Evolutionary conservation across 2,888 invertebrate genomes (phyloP), one percentile per base, ranked within the genome.

Genomic region (Tridacna crocea): DNA sequence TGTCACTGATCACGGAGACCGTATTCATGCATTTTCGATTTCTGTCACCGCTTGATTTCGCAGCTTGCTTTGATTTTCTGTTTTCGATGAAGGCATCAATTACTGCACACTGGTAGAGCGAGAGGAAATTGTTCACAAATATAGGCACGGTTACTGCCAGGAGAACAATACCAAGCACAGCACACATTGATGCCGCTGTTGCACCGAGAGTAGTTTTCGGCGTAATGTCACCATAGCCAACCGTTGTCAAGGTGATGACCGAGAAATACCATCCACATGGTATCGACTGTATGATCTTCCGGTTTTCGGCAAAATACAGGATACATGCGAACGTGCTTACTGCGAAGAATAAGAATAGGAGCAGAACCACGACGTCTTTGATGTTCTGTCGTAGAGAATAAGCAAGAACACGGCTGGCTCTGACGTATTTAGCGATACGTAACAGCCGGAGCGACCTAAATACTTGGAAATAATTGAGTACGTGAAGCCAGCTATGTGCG

Each of bases 191-290:
- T 0, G 84, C 87, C 0, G 85, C 60, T 19, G 87, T 19, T 46
- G 77, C 58, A 17, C 88, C 88, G 0, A 27, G n/a, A 0, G 72
- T 68, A 0, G 87, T 79, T 51, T 82, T 73, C 3, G 88, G 87
- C 55, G 79, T 70, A 19, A 88, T 26, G 70, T 89, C 88, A 26
- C 88, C 88, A 70, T 88, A 89, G 12, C 88, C 88, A 10, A 89
- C 87, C 0, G 88, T 89, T 73, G 88, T 89, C 77, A 88, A 68
- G 19, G 88, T 89, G 48, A 89, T 82, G 22, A 89, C 55, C 1
- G 87, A 81, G 83, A 88, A 87, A 76, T 85, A 89, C 83, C 87
- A 88, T 0, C 75, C 85, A 0, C 46, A 47, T 13, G 88, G 87
- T 13, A 88, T 88, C 15, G 85, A 84, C 10, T 15, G 46, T 58